Evolutionary conservation across 2,113 vertebrate species (phyloP).

Genomic region (Peromyscus maniculatus): DNA sequence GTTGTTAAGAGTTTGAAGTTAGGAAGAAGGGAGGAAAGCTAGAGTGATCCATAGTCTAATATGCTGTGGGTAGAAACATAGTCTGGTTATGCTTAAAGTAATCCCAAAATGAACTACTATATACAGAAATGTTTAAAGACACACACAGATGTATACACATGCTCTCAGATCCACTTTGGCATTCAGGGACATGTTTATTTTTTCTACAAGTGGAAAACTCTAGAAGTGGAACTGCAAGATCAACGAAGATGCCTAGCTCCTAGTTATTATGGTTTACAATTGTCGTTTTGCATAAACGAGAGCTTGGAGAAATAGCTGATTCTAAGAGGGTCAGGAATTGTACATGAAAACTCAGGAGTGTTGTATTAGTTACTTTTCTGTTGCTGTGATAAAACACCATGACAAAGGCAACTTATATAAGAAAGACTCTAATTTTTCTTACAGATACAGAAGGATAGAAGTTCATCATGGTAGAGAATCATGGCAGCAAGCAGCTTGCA

Average conservation of each 20-base stretch:
- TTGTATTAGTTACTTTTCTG: neutral
- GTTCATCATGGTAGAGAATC: neutral
- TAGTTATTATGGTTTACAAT: neutral
- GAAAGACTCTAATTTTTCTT: neutral
- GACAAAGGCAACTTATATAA: neutral
- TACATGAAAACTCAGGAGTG: neutral
- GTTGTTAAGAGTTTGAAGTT: neutral
- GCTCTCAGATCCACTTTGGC: too few species aligned
- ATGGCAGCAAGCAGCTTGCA: too few species aligned
- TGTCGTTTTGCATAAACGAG: neutral
- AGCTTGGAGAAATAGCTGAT: neutral
- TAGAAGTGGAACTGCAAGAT: neutral
- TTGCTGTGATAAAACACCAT: neutral
- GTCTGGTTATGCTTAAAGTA: neutral
- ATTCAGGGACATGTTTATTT: neutral
- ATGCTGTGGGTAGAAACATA: too few species aligned
- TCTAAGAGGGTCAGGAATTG: neutral
- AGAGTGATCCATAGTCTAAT: neutral
- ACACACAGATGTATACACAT: neutral
- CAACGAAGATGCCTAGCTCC: neutral
- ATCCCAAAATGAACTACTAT: too few species aligned
- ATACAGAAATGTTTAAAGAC: neutral
- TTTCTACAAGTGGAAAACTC: neutral
- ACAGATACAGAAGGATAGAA: neutral
- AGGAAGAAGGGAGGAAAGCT: neutral